These are phyloP conservation scores for Calycopis cecrops DNA, from an alignment of 1,140 invertebrate genomes.

Conservation along the genomic window DNA sequence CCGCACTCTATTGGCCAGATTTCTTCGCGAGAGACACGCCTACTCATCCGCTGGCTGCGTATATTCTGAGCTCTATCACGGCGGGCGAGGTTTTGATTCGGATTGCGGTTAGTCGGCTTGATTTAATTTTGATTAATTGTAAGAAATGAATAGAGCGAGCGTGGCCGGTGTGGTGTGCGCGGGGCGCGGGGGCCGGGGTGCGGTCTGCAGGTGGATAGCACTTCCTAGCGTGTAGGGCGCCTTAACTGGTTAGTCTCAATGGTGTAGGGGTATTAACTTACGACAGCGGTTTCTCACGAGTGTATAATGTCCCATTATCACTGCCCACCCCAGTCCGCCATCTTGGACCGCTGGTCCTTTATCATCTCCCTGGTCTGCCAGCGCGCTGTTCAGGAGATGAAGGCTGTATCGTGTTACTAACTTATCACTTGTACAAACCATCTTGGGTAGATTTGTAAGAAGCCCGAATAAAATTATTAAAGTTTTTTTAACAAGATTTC, in stretches of 20 bases:
- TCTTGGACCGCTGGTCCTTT: conserved; percentile 17
- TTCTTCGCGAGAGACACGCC: conserved; percentile 65
- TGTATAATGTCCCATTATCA: conserved; percentile 47
- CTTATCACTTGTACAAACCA: no score
- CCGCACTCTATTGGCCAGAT: conserved; percentile 76
- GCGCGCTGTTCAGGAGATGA: no score
- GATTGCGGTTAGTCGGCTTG: conserved; percentile 27
- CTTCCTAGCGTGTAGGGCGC: conserved; percentile 29
- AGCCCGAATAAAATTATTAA: no score
- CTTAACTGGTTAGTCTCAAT: conserved; percentile 32
- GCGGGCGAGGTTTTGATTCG: conserved; percentile 31
- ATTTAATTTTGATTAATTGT: conserved; percentile 73
- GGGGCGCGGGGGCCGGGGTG: conserved; percentile 20
- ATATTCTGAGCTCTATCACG: conserved; percentile 35
- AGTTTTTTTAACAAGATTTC: no score
- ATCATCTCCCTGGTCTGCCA: neutral
- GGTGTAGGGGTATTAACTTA: conserved; percentile 36
- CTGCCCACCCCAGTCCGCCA: conserved; percentile 25
- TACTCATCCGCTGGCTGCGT: conserved; percentile 26
- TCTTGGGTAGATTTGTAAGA: no score
- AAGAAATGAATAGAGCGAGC: conserved; percentile 56
- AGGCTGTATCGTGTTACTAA: neutral
- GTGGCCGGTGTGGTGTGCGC: conserved; percentile 22
- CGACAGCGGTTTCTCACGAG: conserved; percentile 37
- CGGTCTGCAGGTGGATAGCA: conserved; percentile 34